phyloP scores from a whole-genome alignment of 2,113 vertebrate genomes.

The Channa maculata region DNA sequence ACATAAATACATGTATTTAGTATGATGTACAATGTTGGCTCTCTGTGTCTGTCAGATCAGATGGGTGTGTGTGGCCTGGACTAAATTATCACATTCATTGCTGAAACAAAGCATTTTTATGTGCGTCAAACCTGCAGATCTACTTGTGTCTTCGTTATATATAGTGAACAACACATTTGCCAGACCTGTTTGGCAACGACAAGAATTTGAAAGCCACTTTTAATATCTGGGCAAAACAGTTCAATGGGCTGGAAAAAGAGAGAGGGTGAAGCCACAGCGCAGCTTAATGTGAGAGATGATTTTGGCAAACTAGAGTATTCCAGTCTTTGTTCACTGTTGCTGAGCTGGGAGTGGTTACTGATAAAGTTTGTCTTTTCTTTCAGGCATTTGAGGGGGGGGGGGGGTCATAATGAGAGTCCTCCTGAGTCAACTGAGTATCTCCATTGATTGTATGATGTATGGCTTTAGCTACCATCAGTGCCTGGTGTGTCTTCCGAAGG shows the following conservation, averaged over 20 bases:
- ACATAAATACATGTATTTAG: too few relatives aligned
- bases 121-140: conserved; percentile 36
- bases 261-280: neutral
- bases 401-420: conserved; percentile 23
- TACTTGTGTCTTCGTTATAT: neutral
- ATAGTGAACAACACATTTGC: neutral
- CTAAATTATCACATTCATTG: neutral
- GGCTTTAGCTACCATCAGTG: conserved; percentile 28
- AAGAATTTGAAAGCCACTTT: neutral
- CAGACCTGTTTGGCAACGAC: conserved; percentile 32
- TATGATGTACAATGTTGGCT: too few relatives aligned
- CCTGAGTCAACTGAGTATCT: conserved; percentile 43
- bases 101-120: neutral
- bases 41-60: too few relatives aligned
- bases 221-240: neutral
- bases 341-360: conserved; percentile 59
- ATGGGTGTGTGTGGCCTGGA: neutral
- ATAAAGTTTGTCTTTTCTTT: conserved; percentile 34
- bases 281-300: conserved; percentile 23
- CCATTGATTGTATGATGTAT: conserved; percentile 48
- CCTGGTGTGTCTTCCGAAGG: conserved; percentile 21
- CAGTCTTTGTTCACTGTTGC: conserved; percentile 69
- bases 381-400: conserved; percentile 33
- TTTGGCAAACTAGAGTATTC: conserved; percentile 44
- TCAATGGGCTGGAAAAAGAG: neutral